Conservation (phyloP, 2,797 vertebrate genomes). For the Coccyzus lansbergi region DNA sequence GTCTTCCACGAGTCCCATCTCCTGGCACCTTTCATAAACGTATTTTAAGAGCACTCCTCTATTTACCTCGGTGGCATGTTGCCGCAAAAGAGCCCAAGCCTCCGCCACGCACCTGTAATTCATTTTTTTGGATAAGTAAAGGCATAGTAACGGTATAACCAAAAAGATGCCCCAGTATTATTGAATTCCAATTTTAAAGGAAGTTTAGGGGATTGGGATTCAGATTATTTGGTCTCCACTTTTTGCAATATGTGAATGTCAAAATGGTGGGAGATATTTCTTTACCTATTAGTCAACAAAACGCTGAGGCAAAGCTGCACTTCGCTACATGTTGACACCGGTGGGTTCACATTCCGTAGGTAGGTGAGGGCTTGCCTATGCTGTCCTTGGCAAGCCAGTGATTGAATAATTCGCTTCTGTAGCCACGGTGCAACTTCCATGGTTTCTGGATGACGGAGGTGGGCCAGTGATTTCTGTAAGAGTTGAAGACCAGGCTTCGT, state of each 20-base stretch:
- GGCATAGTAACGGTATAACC: not conserved
- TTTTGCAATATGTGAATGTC: not conserved
- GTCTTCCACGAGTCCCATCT: slow-evolving; percentile 90
- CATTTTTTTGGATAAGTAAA: not conserved
- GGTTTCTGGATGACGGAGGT: slow-evolving; percentile 90
- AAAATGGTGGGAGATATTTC: not conserved
- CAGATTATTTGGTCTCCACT: not conserved
- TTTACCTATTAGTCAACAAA: slow-evolving; percentile 89
- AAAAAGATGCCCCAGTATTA: not conserved
- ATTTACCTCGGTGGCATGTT: slow-evolving; percentile 84
- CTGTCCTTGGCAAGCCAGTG: too few species aligned
- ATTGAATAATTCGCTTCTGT: slow-evolving; percentile 84
- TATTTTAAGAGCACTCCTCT: slow-evolving; percentile 84
- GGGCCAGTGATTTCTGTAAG: slow-evolving; percentile 87
- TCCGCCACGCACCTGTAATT: slow-evolving; percentile 89
- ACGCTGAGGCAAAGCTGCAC: slow-evolving; percentile 88
- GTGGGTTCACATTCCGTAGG: too few species aligned
- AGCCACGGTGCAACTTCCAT: slow-evolving; percentile 87
- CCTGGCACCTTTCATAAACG: slow-evolving; percentile 89
- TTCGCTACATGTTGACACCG: slow-evolving; percentile 58
- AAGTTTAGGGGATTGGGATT: not conserved
- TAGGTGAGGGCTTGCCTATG: too few species aligned
- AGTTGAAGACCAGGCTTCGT: not conserved
- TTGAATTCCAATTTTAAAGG: not conserved
- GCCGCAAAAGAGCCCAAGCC: slow-evolving; percentile 88